These are phyloP conservation scores for Zonitis immaculata DNA, from an alignment of 2,888 invertebrate genomes.

Conservation along the genomic window DNA sequence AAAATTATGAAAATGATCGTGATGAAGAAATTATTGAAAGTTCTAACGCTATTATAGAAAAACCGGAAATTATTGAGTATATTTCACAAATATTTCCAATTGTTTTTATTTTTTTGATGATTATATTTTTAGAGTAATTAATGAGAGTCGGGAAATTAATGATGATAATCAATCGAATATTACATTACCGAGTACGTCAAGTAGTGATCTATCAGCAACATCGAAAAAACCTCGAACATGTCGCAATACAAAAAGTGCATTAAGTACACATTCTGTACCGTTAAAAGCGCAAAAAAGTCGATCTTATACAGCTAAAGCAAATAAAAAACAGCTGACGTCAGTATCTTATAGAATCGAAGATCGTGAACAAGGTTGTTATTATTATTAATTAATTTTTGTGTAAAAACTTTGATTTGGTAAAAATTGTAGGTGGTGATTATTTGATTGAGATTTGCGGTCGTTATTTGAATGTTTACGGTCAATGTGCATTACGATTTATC, in stretches of 20 bases:
- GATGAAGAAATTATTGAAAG: not conserved
- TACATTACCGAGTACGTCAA: constrained; percentile 26
- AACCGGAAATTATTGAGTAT: not conserved
- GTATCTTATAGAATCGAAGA: constrained; percentile 56
- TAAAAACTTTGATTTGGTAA: not conserved
- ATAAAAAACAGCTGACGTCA: constrained; percentile 55
- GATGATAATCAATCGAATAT: constrained; percentile 15
- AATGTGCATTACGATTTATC: constrained; percentile 78
- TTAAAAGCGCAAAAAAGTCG: constrained; percentile 44
- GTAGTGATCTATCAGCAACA: constrained; percentile 21
- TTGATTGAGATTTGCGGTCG: constrained; percentile 82
- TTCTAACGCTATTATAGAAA: not conserved
- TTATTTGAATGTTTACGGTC: constrained; percentile 79
- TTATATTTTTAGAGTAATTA: not conserved
- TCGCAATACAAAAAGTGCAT: constrained; percentile 35
- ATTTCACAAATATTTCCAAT: not conserved
- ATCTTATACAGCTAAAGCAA: constrained; percentile 62
- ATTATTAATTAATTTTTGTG: not conserved
- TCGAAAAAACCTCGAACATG: constrained; percentile 18
- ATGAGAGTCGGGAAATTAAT: not conserved
- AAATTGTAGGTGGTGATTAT: constrained; percentile 72
- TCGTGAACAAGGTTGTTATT: constrained; percentile 65
- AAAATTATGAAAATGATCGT: not conserved
- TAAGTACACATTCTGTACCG: constrained; percentile 21
- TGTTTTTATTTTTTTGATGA: not conserved